Base-by-base conservation (phyloP, 2,888 invertebrate genomes). In the Apodemia mormo region DNA sequence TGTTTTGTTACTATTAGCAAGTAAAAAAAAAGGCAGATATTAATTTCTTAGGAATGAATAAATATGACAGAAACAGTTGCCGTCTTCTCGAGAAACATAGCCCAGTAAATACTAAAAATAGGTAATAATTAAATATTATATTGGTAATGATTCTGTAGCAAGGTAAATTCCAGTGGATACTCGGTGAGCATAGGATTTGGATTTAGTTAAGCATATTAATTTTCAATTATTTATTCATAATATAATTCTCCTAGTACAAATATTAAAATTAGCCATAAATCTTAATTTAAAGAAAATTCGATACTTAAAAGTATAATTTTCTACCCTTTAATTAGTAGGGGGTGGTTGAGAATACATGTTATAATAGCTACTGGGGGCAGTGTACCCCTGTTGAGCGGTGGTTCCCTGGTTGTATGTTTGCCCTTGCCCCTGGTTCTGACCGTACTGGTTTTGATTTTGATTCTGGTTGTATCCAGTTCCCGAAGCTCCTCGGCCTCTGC, bases 281-380 rank as follows among this genome's bases (percentile, higher is more conserved):
- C 58, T 61, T 30, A 61, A 61, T 29, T 12, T 29, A 33, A 56
- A 61, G 33, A 33, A 61, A 61, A 61, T 61, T 61, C 58, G 30
- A 30, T 61, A 61, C 58, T 61, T 61, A 61, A 33, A 22, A 61
- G 58, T 61, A 61, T 2, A 61, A 61, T 61, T 30, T 33, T 61
- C 29, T 61, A 52, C 37, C 49, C 45, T 54, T 10, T 68, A 65
- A 14, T 65, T 68, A 0, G 68, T n/a, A 43, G 75, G 72, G 0
- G 72, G 91, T 0, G 90, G 92, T 67, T 89, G 89, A 0, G 90
- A 77, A 70, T 92, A 93, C 91, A 92, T 91, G 72, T 92, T 91
- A 77, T 92, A 92, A 76, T 90, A 91, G 76, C 84, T 86, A 2
- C 85, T 86, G 2, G 90, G 91, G 0, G 88, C 85, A 0, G 89